These are phyloP conservation scores for Chaetura pelagica DNA, from an alignment of 2,113 vertebrate species.

Conservation along the genomic window DNA sequence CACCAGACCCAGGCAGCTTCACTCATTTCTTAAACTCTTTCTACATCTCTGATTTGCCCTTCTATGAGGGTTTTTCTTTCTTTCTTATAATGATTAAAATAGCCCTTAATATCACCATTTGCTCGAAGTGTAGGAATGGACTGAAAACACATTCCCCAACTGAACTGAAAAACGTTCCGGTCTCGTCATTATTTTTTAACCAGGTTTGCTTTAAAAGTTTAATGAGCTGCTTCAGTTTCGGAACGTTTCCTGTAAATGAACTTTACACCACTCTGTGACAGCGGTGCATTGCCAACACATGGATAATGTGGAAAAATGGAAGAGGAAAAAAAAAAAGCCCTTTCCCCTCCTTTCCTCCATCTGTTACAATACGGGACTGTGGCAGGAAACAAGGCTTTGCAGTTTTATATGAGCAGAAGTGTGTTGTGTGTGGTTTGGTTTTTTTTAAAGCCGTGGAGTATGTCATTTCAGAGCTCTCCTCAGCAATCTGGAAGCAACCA, in stretches of 20 bases:
- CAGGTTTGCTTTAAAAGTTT: slow-evolving; percentile 63
- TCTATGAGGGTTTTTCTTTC: not conserved
- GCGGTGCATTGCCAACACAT: slow-evolving; percentile 50
- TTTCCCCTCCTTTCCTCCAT: slow-evolving; percentile 16
- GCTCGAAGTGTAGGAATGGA: slow-evolving; percentile 9
- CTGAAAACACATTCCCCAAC: not conserved
- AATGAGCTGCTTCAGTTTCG: slow-evolving; percentile 62
- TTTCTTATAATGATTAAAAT: not conserved
- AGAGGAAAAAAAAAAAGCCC: not conserved
- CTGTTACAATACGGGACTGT: slow-evolving; percentile 52
- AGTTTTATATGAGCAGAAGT: slow-evolving; percentile 58
- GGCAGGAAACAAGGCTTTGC: slow-evolving; percentile 71
- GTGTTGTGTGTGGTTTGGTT: not conserved
- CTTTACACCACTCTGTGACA: slow-evolving; percentile 63
- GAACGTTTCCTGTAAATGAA: slow-evolving; percentile 73
- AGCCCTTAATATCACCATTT: not conserved
- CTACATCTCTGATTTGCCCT: not conserved
- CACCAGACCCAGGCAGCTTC: not conserved
- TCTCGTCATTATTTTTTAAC: slow-evolving; percentile 66
- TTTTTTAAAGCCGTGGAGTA: slow-evolving; percentile 11
- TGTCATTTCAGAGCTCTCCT: slow-evolving; percentile 56
- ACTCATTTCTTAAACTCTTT: not conserved
- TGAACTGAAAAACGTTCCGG: not conserved
- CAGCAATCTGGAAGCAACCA: slow-evolving; percentile 63
- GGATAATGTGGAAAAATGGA: slow-evolving; percentile 70